Evolutionary conservation across 2,888 invertebrate genomes (phyloP).

Genomic region (Mystacides longicornis): DNA sequence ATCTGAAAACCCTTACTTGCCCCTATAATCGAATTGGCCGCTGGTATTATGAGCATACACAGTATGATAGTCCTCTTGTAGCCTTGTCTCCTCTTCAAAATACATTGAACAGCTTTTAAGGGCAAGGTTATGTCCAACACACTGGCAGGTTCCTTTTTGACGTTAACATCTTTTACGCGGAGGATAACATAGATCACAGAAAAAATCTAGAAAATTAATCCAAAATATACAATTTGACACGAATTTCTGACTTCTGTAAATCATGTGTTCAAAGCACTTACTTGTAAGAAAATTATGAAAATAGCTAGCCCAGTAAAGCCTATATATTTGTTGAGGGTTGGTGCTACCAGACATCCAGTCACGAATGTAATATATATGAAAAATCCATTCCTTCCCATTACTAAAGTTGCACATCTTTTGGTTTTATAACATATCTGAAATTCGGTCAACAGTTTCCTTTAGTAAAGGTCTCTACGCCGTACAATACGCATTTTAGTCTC

Average conservation of each 20-base stretch:
- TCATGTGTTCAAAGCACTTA: background rate
- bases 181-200: conserved; percentile 56
- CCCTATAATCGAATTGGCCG: conserved; percentile 29
- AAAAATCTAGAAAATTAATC: conserved; percentile 9
- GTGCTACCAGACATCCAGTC: conserved; percentile 63
- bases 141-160: conserved; percentile 50
- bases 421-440: conserved; percentile 43
- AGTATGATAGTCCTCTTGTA: conserved; percentile 55
- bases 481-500: too few relatives aligned
- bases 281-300: conserved; percentile 11
- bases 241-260: background rate
- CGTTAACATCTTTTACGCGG: conserved; percentile 55
- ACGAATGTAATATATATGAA: conserved; percentile 44
- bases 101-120: conserved; percentile 43
- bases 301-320: conserved; percentile 53
- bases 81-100: conserved; percentile 56
- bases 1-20: conserved; percentile 19
- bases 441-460: too few relatives aligned
- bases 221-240: background rate
- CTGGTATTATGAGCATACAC: conserved; percentile 55
- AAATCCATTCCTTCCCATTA: conserved; percentile 53
- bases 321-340: conserved; percentile 55
- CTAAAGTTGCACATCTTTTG: conserved; percentile 46
- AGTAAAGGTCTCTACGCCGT: too few relatives aligned
- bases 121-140: conserved; percentile 44